A percentile compares a stretch with the other conserved stretches of the same genome.
Evolutionary conservation across 2,888 invertebrate genomes (phyloP).

Genomic region (Eupithecia pulchellata): DNA sequence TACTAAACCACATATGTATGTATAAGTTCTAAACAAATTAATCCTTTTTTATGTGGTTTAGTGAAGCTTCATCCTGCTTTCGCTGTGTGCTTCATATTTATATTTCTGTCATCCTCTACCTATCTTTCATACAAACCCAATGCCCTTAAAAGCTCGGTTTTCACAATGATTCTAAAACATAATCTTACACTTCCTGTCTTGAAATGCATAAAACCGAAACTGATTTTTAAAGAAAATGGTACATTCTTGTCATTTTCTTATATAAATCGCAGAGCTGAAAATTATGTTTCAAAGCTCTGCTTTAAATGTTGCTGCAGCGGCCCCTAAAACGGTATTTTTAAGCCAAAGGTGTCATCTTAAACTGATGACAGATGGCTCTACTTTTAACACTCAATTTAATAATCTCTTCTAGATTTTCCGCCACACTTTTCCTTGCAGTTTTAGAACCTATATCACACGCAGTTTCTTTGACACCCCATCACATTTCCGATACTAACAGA

Average conservation of each 20-base stretch:
- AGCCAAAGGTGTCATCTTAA: not conserved
- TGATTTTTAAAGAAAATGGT: not conserved
- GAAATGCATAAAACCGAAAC: not conserved
- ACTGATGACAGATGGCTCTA: not conserved
- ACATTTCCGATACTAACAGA: constrained; percentile 45
- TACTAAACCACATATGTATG: constrained; percentile 25
- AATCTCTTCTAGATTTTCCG: not conserved
- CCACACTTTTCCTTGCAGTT: constrained; percentile 51
- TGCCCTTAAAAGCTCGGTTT: not conserved
- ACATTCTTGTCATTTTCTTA: not conserved
- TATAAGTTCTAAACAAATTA: not conserved
- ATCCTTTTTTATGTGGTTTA: constrained; percentile 36
- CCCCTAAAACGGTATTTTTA: not conserved
- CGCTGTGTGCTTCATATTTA: constrained; percentile 45
- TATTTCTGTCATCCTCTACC: constrained; percentile 23
- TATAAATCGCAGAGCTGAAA: not conserved
- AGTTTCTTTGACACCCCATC: constrained; percentile 47
- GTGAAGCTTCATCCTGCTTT: constrained; percentile 47
- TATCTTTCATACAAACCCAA: constrained; percentile 5
- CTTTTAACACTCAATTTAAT: not conserved
- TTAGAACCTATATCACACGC: constrained; percentile 42
- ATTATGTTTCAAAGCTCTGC: not conserved
- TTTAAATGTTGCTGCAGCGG: not conserved
- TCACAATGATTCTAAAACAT: not conserved
- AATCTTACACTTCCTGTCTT: not conserved